phyloP scores from a whole-genome alignment of 2,113 vertebrate species.

The Orthonyx spaldingii region DNA sequence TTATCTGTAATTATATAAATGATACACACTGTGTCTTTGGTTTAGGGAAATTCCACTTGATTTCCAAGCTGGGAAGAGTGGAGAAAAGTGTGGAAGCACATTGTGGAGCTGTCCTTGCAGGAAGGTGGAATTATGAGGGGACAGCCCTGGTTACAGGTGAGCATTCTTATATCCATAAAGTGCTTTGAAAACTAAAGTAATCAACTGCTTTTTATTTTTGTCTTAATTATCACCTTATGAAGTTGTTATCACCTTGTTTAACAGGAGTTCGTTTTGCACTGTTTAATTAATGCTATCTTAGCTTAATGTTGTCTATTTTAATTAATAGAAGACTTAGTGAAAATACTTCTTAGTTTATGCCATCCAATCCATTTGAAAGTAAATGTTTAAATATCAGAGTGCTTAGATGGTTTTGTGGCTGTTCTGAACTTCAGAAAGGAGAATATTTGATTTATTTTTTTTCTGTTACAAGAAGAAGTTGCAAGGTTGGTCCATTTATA shows the following conservation, averaged over 20 bases:
- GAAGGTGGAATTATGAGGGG: constrained; percentile 93
- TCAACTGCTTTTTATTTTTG: background rate
- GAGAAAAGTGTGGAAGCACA: constrained; percentile 96
- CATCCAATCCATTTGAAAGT: background rate
- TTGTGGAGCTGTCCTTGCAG: constrained; percentile 89
- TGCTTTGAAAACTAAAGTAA: background rate
- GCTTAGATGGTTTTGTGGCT: background rate
- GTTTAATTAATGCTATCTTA: background rate
- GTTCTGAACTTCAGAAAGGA: background rate
- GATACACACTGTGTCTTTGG: background rate
- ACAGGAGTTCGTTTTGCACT: background rate
- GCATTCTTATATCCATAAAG: background rate
- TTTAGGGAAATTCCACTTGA: constrained; percentile 92
- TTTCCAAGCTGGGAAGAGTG: constrained; percentile 86
- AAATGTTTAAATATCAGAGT: background rate
- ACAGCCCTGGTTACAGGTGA: constrained; percentile 93
- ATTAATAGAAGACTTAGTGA: background rate
- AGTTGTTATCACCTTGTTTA: background rate
- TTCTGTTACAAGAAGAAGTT: background rate
- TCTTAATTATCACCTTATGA: background rate
- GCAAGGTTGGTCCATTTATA: background rate
- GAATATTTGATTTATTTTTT: background rate
- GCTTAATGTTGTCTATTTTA: background rate
- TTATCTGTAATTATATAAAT: fast-evolving
- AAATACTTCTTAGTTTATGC: background rate